phyloP scores from a whole-genome alignment of 2,113 vertebrate genomes.

The Vidua macroura region DNA sequence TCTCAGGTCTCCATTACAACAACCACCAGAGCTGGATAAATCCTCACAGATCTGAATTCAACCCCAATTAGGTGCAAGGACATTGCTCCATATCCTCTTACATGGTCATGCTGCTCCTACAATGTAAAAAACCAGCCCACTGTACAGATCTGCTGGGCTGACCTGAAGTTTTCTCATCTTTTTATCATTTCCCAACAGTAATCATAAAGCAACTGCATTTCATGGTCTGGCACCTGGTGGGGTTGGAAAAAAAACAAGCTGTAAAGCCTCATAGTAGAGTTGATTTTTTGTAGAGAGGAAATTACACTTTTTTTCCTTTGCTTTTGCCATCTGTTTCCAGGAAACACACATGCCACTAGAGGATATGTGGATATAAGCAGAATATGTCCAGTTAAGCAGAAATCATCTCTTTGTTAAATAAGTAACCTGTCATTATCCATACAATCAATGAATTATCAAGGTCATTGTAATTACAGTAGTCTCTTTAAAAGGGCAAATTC shows the following conservation, averaged over 20 bases:
- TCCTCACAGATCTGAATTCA: not conserved
- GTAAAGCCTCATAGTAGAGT: not conserved
- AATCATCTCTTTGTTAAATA: not conserved
- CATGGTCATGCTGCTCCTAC: not conserved
- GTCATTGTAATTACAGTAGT: not conserved
- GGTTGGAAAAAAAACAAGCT: not conserved
- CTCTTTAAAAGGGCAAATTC: not conserved
- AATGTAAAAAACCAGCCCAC: not conserved
- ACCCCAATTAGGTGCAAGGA: not conserved
- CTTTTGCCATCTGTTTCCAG: slow-evolving; percentile 13
- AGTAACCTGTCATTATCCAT: not conserved
- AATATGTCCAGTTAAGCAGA: slow-evolving; percentile 2
- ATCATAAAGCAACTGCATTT: not conserved
- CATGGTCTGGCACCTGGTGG: not conserved
- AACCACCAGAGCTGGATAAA: not conserved
- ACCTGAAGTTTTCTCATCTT: not conserved
- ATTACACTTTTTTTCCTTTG: not conserved
- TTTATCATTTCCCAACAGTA: not conserved
- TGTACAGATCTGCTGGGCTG: not conserved
- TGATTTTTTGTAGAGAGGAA: not conserved
- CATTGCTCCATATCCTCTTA: not conserved
- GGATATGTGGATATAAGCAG: not conserved
- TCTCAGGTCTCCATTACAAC: not conserved
- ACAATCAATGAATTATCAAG: not conserved
- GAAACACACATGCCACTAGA: not conserved